Base-by-base conservation (phyloP, 1,140 invertebrate genomes). In the Hermetia illucens region DNA sequence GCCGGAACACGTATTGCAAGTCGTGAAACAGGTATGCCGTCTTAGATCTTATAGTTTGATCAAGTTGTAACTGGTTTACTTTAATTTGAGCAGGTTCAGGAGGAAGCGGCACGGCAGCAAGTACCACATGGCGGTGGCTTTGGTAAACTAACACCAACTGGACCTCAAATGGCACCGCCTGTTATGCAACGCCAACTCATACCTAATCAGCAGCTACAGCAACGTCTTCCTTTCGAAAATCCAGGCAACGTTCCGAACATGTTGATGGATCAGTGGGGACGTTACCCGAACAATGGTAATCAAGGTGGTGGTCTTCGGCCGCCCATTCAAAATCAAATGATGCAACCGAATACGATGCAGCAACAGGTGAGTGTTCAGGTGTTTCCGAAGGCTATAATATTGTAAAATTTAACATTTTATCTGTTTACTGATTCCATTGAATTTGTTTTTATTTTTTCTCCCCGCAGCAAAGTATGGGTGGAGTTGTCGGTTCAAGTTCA, bases 61-160 rank as follows among this genome's bases (percentile, higher is more conserved):
- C n/a, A 22, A 17, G 36, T 20, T 17, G 12, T 32, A 29, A 9
- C 29, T 6, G 16, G 16, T 32, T 34, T 17, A 18, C 32, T 10
- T 33, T 9, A 33, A 33, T n/a, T 35, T 9, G 15, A 38, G 25
- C 27, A 67, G 64, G 88, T 93, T 2, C 89, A 94, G 57, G 86
- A 91, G 51, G 86, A 90, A 52, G 90, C 87, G 31, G 83, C 84
- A 1, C 67, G 84, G 17, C 85, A 85, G 54, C 82, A 84, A 52
- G 77, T 74, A 8, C 81, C 82, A 9, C 79, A 80, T 42, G 66
- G 70, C 12, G 58, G 63, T 21, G 54, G 62, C 32, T 79, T 77
- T 42, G 79, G 79, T 3, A 82, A 82, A 58, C 77, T 67, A 44
- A 68, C 66, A 8, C 64, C 69, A 27, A 48, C 53, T 1, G 65